A percentile compares a stretch with the other conserved stretches of the same genome.
Evolutionary conservation across 2,888 invertebrate species (phyloP).

Genomic region (Clunio marinus): DNA sequence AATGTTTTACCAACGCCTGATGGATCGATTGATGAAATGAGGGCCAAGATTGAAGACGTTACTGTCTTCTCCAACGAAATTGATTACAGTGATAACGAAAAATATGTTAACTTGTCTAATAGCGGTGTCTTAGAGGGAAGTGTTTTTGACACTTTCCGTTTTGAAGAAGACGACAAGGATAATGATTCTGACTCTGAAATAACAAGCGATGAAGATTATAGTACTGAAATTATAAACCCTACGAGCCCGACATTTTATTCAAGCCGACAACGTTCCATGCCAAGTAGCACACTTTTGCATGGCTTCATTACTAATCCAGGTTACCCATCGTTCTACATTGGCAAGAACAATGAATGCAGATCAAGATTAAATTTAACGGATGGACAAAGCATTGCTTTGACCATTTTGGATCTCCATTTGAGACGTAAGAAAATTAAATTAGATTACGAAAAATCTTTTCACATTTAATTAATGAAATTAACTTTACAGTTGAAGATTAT

Average conservation of each 20-base stretch:
- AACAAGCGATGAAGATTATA: slow-evolving; percentile 12
- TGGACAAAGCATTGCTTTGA: slow-evolving; percentile 61
- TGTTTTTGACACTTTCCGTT: slow-evolving; percentile 1
- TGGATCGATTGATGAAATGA: not conserved
- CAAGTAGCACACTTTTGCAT: slow-evolving; percentile 46
- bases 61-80: slow-evolving; percentile 2
- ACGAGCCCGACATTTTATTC: slow-evolving; percentile 35
- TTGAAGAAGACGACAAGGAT: not conserved
- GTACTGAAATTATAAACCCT: not conserved
- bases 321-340: slow-evolving; percentile 70
- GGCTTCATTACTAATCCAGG: slow-evolving; percentile 69
- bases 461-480: not conserved
- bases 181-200: not conserved
- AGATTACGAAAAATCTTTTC: not conserved
- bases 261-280: slow-evolving; percentile 42
- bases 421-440: slow-evolving; percentile 55
- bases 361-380: slow-evolving; percentile 62
- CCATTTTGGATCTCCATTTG: slow-evolving; percentile 66
- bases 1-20: not conserved
- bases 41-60: not conserved
- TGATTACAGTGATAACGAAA: not conserved
- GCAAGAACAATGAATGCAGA: slow-evolving; percentile 57
- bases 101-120: not conserved
- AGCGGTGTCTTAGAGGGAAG: slow-evolving; percentile 4
- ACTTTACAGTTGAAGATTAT: slow-evolving; percentile 21